Evolutionary conservation across 2,113 vertebrate species (phyloP).

Genomic region (Menura novaehollandiae): DNA sequence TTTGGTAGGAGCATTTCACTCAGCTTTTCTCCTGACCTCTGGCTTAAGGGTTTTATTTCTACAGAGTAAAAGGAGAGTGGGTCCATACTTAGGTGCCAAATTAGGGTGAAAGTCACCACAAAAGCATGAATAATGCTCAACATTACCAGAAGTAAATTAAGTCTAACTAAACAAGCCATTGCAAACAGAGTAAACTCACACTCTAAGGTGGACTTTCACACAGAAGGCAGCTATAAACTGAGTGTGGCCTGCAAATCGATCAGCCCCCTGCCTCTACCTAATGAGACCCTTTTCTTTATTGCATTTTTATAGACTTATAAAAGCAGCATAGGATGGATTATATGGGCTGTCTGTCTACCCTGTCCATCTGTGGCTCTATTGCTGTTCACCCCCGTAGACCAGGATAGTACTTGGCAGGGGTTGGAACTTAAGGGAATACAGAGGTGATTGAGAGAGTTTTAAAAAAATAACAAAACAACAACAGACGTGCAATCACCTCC

Average conservation of each 20-base stretch:
- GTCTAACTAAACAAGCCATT: constrained; percentile 19
- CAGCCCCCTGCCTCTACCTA: constrained; percentile 56
- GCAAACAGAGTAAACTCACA: constrained; percentile 36
- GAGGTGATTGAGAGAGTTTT: background rate
- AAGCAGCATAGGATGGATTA: constrained; percentile 37
- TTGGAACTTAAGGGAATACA: background rate
- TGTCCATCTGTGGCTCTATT: constrained; percentile 5
- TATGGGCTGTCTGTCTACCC: constrained; percentile 37
- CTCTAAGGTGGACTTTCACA: constrained; percentile 36
- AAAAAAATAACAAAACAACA: background rate
- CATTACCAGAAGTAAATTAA: background rate
- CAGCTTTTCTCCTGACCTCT: constrained; percentile 10
- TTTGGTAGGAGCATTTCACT: background rate
- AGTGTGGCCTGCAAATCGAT: constrained; percentile 57
- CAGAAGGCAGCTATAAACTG: constrained; percentile 54
- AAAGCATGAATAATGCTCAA: background rate
- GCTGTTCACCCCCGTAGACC: background rate
- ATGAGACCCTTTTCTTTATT: constrained; percentile 57
- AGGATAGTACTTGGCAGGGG: background rate
- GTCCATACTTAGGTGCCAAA: background rate
- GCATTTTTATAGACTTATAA: constrained; percentile 57
- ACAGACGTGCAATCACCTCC: background rate
- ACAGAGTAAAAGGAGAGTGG: background rate
- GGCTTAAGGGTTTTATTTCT: constrained; percentile 8
- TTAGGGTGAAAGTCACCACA: background rate